Base-by-base conservation (phyloP, 2,797 vertebrate species). In the Amblyraja radiata region DNA sequence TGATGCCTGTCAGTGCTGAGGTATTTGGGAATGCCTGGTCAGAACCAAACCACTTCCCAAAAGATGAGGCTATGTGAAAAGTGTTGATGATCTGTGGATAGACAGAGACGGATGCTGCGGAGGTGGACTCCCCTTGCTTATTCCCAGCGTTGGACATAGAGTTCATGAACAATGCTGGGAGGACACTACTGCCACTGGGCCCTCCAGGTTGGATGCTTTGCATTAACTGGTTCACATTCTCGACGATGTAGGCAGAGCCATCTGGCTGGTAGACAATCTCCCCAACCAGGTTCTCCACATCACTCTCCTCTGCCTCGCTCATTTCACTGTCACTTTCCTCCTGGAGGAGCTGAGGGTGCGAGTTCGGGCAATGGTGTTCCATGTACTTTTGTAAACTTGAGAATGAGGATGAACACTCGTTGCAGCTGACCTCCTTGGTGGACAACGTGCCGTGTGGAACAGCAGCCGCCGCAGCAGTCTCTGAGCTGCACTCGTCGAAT, bases 31-130 rank as follows among this genome's bases (percentile, higher is more conserved):
- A 99, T 96, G 98, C 96, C 97, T 98, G 98, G 96, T 98, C 98
- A 96, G 98, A 97, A 96, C 98, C 98, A 97, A 99, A 99, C 99
- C 99, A 99, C 96, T 99, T 99, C 97, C 99, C 98, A 94, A 99
- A 99, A 96, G 99, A 99, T 94, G 99, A 99, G 97, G 99, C 99
- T 98, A 99, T 99, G 97, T 99, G 99, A 97, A 99, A 99, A 96
- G 99, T 99, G 96, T 99, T 99, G 96, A 99, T 99, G 97, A 99
- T 99, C 97, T 99, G 99, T 94, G 99, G 99, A 96, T 99, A 99
- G 94, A 97, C 98, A 0, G 98, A 97, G 92, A 97, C 98, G 0
- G 98, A 97, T 91, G 98, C 94, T 63, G 96, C 79, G 10, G 96
- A 97, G 32, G 98, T 97, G 94, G 97, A 96, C 95, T 98, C 98